phyloP scores from a whole-genome alignment of 2,113 vertebrate genomes.

The Podarcis cretensis region DNA sequence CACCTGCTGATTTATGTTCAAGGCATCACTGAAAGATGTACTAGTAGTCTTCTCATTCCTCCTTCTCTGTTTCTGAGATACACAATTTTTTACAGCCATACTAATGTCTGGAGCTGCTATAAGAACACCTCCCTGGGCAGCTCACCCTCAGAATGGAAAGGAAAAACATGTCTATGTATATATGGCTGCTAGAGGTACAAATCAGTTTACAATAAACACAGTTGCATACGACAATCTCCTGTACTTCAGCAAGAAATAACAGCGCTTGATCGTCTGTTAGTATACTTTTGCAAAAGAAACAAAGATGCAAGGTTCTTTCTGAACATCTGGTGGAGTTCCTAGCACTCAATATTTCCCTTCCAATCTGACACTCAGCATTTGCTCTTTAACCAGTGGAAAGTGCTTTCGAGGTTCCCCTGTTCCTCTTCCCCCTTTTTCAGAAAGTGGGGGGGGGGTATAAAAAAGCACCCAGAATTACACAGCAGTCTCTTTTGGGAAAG shows the following conservation, averaged over 20 bases:
- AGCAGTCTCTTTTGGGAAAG: neutral
- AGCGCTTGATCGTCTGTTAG: neutral
- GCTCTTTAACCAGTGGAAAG: neutral
- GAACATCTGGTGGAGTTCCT: neutral
- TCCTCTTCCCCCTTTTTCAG: neutral
- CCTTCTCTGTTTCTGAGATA: neutral
- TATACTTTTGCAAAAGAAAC: no score
- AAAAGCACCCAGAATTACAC: neutral
- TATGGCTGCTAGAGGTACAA: neutral
- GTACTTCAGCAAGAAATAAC: neutral
- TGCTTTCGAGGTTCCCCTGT: neutral
- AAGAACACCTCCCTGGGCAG: neutral
- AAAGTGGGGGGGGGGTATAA: neutral
- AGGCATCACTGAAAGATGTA: no score
- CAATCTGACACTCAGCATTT: neutral
- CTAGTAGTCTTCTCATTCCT: neutral
- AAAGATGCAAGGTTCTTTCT: neutral
- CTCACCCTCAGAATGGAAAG: neutral
- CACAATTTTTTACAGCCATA: neutral
- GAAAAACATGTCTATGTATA: no score
- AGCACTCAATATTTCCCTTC: neutral
- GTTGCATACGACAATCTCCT: neutral
- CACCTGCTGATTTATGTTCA: neutral
- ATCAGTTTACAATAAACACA: neutral
- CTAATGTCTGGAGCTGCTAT: neutral